Conservation (phyloP, 2,888 invertebrate genomes). For the Alviniconcha strummeri region DNA sequence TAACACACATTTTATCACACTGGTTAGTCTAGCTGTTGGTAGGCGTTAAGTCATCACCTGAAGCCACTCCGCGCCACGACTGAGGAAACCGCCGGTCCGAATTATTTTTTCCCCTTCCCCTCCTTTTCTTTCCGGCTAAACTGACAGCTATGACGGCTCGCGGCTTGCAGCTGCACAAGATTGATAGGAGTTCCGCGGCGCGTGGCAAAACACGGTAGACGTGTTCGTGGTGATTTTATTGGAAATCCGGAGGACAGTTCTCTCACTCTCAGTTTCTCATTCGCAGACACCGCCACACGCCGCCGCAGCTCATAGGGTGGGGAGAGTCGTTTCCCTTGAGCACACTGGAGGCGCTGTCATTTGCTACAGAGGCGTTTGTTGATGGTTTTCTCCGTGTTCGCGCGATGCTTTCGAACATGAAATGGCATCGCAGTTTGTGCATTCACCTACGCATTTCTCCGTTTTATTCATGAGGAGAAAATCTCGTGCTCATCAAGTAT, state of each 20-base stretch:
- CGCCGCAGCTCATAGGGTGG: neutral
- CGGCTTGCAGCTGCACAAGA: neutral
- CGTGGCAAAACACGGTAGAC: neutral
- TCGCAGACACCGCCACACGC: neutral
- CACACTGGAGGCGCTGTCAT: constrained; percentile 16
- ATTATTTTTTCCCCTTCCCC: too few relatives aligned
- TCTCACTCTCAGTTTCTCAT: neutral
- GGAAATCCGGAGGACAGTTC: constrained; percentile 11
- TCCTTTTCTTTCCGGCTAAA: too few relatives aligned
- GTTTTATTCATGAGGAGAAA: neutral
- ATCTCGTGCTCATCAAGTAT: constrained; percentile 36
- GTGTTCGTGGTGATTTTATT: neutral
- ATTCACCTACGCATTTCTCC: neutral
- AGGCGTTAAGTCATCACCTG: too few relatives aligned
- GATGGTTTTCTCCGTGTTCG: neutral
- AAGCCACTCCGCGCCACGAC: too few relatives aligned
- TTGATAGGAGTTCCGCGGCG: neutral
- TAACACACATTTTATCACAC: too few relatives aligned
- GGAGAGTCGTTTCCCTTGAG: constrained; percentile 22
- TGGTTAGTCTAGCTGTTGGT: too few relatives aligned
- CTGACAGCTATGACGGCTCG: neutral
- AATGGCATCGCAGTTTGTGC: constrained; percentile 11
- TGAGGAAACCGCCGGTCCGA: too few relatives aligned
- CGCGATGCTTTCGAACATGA: constrained; percentile 27
- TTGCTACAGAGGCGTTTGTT: constrained; percentile 12